Evolutionary conservation across 2,797 vertebrate species (phyloP).

Genomic region (Salmo trutta): DNA sequence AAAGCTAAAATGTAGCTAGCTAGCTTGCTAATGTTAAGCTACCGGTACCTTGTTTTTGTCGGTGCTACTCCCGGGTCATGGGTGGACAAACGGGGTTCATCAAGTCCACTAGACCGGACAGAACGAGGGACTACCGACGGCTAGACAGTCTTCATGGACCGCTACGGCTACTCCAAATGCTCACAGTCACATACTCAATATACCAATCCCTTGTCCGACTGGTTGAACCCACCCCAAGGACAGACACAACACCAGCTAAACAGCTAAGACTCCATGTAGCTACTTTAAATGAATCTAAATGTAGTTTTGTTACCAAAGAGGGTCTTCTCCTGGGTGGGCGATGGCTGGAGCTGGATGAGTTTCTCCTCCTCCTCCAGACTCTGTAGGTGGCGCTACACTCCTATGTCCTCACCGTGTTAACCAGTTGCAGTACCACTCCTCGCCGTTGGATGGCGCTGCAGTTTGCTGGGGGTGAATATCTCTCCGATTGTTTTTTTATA

Average conservation of each 20-base stretch:
- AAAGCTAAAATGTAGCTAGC: not conserved
- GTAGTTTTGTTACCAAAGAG: not conserved
- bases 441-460: not conserved
- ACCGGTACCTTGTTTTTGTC: not conserved
- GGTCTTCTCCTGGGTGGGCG: not conserved
- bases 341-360: not conserved
- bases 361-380: constrained; percentile 52
- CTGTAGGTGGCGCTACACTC: constrained; percentile 67
- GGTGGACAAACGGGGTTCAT: not conserved
- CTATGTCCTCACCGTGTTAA: not conserved
- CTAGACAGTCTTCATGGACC: not conserved
- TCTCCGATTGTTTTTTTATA: no score
- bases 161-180: not conserved
- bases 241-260: not conserved
- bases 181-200: not conserved
- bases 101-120: not conserved
- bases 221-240: not conserved
- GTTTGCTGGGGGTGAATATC: not conserved
- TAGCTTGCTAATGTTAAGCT: not conserved
- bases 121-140: not conserved
- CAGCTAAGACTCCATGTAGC: not conserved
- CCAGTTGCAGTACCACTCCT: not conserved
- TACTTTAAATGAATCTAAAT: not conserved
- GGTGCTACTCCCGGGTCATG: not conserved
- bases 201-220: not conserved